phyloP scores from a whole-genome alignment of 2,797 vertebrate species.

The Sphenopsis melanotis region DNA sequence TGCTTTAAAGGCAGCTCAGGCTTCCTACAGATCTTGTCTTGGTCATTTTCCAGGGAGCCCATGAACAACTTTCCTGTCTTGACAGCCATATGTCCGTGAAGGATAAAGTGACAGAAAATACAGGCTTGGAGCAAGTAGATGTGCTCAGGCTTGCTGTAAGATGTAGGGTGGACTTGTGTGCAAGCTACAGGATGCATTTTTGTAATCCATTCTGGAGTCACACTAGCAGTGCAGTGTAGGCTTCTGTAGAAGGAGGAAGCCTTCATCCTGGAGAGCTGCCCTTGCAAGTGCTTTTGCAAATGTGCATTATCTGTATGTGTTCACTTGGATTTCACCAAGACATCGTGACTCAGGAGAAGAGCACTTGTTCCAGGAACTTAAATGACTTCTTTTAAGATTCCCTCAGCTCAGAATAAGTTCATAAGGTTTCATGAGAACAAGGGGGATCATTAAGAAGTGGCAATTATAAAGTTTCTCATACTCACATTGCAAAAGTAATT shows the following conservation, averaged over 20 bases:
- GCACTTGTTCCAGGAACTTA: background rate
- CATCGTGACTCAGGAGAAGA: background rate
- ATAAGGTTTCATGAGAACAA: background rate
- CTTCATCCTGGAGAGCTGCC: background rate
- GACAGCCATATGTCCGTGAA: background rate
- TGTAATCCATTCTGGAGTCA: background rate
- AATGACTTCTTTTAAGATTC: background rate
- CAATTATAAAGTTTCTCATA: background rate
- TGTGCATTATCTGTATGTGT: background rate
- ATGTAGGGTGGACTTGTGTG: background rate
- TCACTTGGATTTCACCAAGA: background rate
- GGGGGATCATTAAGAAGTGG: background rate
- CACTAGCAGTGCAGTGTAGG: background rate
- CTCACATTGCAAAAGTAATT: background rate
- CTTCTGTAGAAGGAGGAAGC: background rate
- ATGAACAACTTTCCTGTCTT: background rate
- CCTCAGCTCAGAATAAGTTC: background rate
- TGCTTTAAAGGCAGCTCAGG: background rate
- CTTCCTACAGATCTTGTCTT: background rate
- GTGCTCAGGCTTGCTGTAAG: background rate
- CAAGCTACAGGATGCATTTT: fast-evolving
- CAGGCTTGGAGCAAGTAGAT: background rate
- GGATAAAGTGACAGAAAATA: background rate
- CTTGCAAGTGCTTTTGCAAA: background rate
- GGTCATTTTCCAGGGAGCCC: background rate